Evolutionary conservation across 2,113 vertebrate genomes (phyloP), one percentile per base, ranked within the genome.

Genomic region (Ailuropoda melanoleuca): DNA sequence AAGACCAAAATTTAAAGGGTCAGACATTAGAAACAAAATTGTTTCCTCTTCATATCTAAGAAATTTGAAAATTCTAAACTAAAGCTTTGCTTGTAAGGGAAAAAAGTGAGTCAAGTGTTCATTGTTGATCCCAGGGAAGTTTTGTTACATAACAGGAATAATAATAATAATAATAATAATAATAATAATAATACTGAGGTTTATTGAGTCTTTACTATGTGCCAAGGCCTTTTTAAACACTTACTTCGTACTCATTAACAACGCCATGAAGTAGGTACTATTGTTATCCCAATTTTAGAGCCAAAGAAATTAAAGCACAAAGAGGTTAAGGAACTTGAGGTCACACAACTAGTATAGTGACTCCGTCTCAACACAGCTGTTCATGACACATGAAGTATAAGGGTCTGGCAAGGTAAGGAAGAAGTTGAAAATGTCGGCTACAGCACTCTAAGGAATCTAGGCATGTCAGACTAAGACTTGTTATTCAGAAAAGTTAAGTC

Each of bases 401-500:
- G 37, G 66, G 60, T 37, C 56, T 89, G 68, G 31, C 43, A 19
- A 78, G 66, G 82, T 89, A 68, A 75, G 93, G 60, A 86, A 81
- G 58, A 84, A 34, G 43, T 39, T 86, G 31, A 68, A 53, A 39
- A 2, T 90, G 31, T 70, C 43, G 43, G 1, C 68, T 75, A 83
- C 55, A 21, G 29, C 34, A 31, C 74, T 88, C 70, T 18, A 29
- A 83, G 56, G 74, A 88, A 95, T 74, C 78, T 19, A n/a, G 55
- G 43, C 34, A 1, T 68, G 74, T 64, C 60, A 81, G 48, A 37
- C 60, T 43, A 80, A 84, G 55, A 93, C 92, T 90, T 94, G 46
- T 72, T 89, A 43, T 60, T 93, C 70, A 82, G 58, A 48, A 90
- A 97, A 84, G 46, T 91, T 93, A 93, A 85, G 66, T 86, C 94